Conservation (phyloP, 64 coral and sea anemone species). For the Orbicella faveolata region DNA sequence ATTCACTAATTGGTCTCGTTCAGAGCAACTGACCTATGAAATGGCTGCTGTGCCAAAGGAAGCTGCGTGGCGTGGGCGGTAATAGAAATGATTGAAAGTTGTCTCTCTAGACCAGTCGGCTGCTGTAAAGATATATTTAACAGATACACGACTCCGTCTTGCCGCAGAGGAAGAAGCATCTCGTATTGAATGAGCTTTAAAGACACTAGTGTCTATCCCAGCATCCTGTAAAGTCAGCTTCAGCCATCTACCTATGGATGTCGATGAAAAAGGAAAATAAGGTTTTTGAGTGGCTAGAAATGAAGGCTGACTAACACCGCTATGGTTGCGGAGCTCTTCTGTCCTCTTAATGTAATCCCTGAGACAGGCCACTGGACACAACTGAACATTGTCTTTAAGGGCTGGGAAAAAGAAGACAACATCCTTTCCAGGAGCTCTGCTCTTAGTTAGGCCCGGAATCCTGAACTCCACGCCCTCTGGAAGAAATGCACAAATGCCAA, state of each 20-base stretch:
- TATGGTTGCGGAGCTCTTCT: not conserved
- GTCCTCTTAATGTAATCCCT: conserved; percentile 17
- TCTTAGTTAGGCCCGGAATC: too few relatives aligned
- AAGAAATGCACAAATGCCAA: too few relatives aligned
- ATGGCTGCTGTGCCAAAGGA: too few relatives aligned
- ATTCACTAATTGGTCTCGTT: too few relatives aligned
- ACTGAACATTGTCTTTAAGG: too few relatives aligned
- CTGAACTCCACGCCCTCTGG: too few relatives aligned
- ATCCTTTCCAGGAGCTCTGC: too few relatives aligned
- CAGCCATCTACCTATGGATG: conserved; percentile 37
- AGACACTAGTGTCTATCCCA: conserved; percentile 5
- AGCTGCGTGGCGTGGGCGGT: not conserved
- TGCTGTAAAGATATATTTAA: conserved; percentile 1
- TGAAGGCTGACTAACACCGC: not conserved
- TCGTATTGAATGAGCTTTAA: conserved; percentile 29
- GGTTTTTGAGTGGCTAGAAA: conserved; percentile 16
- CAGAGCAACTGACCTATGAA: too few relatives aligned
- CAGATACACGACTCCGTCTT: not conserved
- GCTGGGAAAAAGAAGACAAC: too few relatives aligned
- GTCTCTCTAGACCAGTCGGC: conserved; percentile 48
- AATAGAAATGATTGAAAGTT: conserved; percentile 45
- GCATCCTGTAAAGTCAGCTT: conserved; percentile 1
- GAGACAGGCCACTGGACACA: not conserved
- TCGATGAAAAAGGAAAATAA: not conserved
- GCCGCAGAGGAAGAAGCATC: conserved; percentile 11